Conservation (phyloP, 1,140 invertebrate genomes). For the Euwallacea fornicatus region DNA sequence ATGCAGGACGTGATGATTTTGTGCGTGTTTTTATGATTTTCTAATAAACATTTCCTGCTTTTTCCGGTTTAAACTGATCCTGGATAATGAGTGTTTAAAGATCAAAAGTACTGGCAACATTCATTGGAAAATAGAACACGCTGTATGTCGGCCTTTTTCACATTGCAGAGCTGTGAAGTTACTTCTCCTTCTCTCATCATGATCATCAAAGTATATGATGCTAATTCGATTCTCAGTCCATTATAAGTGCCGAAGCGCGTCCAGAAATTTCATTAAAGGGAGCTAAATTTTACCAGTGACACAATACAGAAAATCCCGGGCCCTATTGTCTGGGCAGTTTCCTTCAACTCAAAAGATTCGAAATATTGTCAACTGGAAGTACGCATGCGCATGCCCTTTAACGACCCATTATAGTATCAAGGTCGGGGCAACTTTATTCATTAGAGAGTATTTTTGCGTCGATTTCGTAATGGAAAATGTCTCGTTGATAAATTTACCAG, state of each 20-base stretch:
- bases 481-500: too few species aligned
- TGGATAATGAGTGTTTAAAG: too few species aligned
- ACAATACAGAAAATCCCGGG: slow-evolving; percentile 98
- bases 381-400: background rate
- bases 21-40: too few species aligned
- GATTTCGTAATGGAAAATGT: background rate
- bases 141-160: too few species aligned
- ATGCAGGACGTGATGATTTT: too few species aligned
- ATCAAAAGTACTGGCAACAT: too few species aligned
- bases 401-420: too few species aligned
- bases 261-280: slow-evolving; percentile 24
- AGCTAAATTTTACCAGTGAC: slow-evolving; percentile 66
- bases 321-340: slow-evolving; percentile 95
- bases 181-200: too few species aligned
- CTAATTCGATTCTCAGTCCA: slow-evolving; percentile 41
- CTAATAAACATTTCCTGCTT: too few species aligned
- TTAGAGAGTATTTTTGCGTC: background rate
- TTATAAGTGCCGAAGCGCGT: slow-evolving; percentile 27
- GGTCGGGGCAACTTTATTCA: background rate
- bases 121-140: too few species aligned
- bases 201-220: slow-evolving; percentile 14
- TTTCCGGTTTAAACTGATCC: too few species aligned
- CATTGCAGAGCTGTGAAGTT: too few species aligned
- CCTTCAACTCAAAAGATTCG: slow-evolving; percentile 94
- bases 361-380: slow-evolving; percentile 96